Base-by-base conservation (phyloP, 2,888 invertebrate species). In the Leucophora obtusa region DNA sequence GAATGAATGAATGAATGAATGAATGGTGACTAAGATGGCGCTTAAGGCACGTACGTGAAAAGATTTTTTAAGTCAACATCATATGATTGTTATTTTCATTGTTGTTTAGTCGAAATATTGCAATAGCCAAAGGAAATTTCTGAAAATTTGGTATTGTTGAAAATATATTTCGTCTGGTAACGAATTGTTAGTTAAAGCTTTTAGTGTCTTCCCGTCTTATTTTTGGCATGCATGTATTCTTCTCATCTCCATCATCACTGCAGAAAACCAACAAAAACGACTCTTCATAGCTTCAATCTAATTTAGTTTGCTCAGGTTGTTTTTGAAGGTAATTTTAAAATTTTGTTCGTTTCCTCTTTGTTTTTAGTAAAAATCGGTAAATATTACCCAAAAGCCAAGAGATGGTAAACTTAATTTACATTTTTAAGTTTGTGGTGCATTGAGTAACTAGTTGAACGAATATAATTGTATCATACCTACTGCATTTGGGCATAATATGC, bases 151-250 rank as follows among this genome's bases (percentile, higher is more conserved):
- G n/a, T 14, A 47, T 47, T 47, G 43, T n/a, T 47, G 14, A 47
- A 47, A n/a, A n/a, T 47, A n/a, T 47, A n/a, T 47, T 47, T 47
- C n/a, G 43, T 47, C n/a, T 47, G 43, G n/a, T n/a, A 47, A 47
- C 43, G 43, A 47, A n/a, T 47, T 38, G 38, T 38, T 47, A 6
- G 43, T 47, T 47, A 10, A n/a, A 47, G 43, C 43, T 47, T 47
- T 14, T 47, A 14, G n/a, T 47, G n/a, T 47, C 14, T 47, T 47
- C 28, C 14, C 2, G n/a, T 47, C n/a, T 43, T 43, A 43, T 5
- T 14, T 43, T 43, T 11, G 11, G 43, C 11, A 43, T 35, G 7
- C n/a, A 10, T 43, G 11, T 43, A 43, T 35, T 35, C 14, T 14
- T 43, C 43, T 43, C 43, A 11, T 43, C n/a, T 47, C 43, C 28